These are phyloP conservation scores for Drosophila micromelanica DNA, from an alignment of 1,140 invertebrate genomes.

Conservation along the genomic window DNA sequence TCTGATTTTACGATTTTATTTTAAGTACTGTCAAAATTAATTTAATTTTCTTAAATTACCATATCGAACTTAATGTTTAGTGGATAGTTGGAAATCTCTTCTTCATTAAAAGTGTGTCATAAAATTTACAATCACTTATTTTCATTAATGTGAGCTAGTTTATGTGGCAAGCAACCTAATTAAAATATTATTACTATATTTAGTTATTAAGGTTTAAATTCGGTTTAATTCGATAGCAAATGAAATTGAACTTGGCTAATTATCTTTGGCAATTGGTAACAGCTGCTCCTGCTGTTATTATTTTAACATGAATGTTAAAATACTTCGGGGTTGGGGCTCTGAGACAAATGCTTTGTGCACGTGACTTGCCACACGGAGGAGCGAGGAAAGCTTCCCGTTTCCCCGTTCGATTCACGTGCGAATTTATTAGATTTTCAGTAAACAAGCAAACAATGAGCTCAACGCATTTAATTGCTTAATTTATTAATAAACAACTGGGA, in stretches of 20 bases:
- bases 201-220: too few species aligned
- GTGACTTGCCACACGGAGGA: conserved; percentile 50
- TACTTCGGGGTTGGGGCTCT: not conserved
- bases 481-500: conserved; percentile 69
- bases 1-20: conserved; percentile 19
- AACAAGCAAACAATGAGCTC: conserved; percentile 69
- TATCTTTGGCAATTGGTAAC: conserved; percentile 58
- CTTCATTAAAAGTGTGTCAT: conserved; percentile 6
- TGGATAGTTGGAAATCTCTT: conserved; percentile 12
- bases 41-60: conserved; percentile 31
- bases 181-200: too few species aligned
- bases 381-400: conserved; percentile 12
- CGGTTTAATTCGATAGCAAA: not conserved
- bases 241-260: conserved; percentile 37
- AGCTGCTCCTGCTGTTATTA: conserved; percentile 61
- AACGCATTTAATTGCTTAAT: conserved; percentile 78
- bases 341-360: conserved; percentile 71
- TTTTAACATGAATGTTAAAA: conserved; percentile 62
- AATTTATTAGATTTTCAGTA: conserved; percentile 79
- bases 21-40: conserved; percentile 17
- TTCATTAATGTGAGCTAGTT: conserved; percentile 1
- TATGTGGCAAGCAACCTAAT: not conserved
- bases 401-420: conserved; percentile 53
- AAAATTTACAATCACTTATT: conserved; percentile 8
- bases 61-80: conserved; percentile 13